phyloP scores from a whole-genome alignment of 2,888 invertebrate species.

The Harpalus rubripes region DNA sequence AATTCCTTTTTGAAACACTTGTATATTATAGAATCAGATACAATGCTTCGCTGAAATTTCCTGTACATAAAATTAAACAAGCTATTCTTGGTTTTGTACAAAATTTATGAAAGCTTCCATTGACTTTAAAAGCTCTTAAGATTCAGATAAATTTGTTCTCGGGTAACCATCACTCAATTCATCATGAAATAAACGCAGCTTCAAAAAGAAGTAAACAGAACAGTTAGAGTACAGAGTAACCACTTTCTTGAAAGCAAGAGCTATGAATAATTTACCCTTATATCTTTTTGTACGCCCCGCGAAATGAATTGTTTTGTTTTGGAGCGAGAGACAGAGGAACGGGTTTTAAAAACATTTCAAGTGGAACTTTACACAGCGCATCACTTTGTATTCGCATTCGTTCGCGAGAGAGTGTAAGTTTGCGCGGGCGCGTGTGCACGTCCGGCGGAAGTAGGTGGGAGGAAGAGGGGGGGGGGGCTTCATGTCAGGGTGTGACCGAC shows the following conservation, averaged over 20 bases:
- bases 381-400: constrained; percentile 63
- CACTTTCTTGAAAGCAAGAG: constrained; percentile 56
- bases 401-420: constrained; percentile 27
- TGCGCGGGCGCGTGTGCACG: constrained; percentile 20
- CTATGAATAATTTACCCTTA: constrained; percentile 64
- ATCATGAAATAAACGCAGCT: constrained; percentile 20
- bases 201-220: constrained; percentile 49
- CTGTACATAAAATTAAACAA: background rate
- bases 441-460: constrained; percentile 24
- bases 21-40: background rate
- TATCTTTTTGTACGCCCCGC: constrained; percentile 58
- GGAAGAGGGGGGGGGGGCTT: background rate
- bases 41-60: background rate
- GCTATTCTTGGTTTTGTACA: background rate
- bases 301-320: constrained; percentile 66
- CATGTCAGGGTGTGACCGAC: background rate
- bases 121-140: background rate
- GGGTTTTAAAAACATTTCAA: constrained; percentile 62
- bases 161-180: constrained; percentile 51
- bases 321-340: constrained; percentile 41
- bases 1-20: background rate
- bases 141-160: background rate
- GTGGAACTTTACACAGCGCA: constrained; percentile 60
- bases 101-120: background rate
- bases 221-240: constrained; percentile 40